phyloP scores from a whole-genome alignment of 2,888 invertebrate genomes.

The Rotaria sp. region DNA sequence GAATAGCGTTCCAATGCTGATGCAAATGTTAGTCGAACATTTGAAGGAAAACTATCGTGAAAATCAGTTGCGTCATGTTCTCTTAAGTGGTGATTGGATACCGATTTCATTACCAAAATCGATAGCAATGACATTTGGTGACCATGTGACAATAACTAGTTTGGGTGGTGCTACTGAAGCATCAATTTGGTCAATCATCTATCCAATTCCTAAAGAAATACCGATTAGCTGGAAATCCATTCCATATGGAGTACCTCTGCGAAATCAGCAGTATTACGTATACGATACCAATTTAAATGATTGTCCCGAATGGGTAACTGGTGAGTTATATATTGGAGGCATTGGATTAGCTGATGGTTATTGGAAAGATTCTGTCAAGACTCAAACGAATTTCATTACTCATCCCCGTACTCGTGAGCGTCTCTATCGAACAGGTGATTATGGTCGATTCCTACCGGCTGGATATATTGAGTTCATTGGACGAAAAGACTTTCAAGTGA shows the following conservation, averaged over 20 bases:
- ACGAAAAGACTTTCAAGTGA: conserved; percentile 27
- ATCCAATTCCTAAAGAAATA: neutral
- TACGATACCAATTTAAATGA: neutral
- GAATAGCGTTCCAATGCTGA: conserved; percentile 32
- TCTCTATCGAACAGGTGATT: conserved; percentile 19
- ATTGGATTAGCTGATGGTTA: conserved; percentile 16
- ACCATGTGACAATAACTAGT: neutral
- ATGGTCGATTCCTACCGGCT: neutral
- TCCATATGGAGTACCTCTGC: conserved; percentile 16
- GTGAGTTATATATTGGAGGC: conserved; percentile 26
- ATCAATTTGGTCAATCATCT: conserved; percentile 23
- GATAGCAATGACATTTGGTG: neutral
- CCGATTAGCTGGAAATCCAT: neutral
- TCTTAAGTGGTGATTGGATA: conserved; percentile 32
- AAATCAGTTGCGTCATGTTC: neutral
- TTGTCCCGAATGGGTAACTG: conserved; percentile 5
- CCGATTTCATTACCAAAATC: neutral
- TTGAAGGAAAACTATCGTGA: neutral
- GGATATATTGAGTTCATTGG: conserved; percentile 10
- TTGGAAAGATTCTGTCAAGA: neutral
- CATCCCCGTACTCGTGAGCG: neutral
- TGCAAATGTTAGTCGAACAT: conserved; percentile 14
- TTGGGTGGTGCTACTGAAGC: conserved; percentile 32
- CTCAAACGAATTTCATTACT: neutral
- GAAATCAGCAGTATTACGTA: conserved; percentile 8